Evolutionary conservation across 2,888 invertebrate species (phyloP).

Genomic region (Tetragonisca angustula): DNA sequence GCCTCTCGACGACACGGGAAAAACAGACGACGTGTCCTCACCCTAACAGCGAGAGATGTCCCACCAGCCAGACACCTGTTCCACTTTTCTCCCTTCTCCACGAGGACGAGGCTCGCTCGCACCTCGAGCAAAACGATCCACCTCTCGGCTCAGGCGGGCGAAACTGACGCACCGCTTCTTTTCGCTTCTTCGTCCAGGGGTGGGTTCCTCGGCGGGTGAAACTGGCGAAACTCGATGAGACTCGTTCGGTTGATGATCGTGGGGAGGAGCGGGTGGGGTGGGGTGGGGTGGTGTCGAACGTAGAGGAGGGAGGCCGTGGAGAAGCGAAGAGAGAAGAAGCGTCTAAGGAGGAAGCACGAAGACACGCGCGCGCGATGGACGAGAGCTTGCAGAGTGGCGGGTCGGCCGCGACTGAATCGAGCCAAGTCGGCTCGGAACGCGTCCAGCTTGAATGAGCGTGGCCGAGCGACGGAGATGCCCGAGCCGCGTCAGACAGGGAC

Average conservation of each 20-base stretch:
- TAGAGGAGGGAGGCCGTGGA: background rate
- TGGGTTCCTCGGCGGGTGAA: no score
- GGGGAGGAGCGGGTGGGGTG: background rate
- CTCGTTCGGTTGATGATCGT: no score
- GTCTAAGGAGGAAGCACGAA: background rate
- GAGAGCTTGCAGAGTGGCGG: constrained; percentile 79
- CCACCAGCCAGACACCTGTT: background rate
- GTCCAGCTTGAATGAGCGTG: constrained; percentile 81
- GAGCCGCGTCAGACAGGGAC: constrained; percentile 10
- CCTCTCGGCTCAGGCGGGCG: no score
- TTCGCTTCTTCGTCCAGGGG: no score
- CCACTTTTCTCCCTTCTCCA: background rate
- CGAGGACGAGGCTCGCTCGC: constrained; percentile 12
- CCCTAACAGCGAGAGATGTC: background rate
- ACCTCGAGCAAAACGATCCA: background rate
- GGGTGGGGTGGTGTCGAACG: background rate
- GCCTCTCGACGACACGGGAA: no score
- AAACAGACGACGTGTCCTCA: background rate
- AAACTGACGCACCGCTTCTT: background rate
- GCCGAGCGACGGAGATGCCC: constrained; percentile 54
- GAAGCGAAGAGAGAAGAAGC: constrained; percentile 6
- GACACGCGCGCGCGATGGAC: constrained; percentile 48
- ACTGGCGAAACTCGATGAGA: no score
- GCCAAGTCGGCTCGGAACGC: constrained; percentile 69
- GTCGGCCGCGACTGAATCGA: constrained; percentile 82